Evolutionary conservation across 1,140 invertebrate genomes (phyloP).

Genomic region (Caenorhabditis brenneri): DNA sequence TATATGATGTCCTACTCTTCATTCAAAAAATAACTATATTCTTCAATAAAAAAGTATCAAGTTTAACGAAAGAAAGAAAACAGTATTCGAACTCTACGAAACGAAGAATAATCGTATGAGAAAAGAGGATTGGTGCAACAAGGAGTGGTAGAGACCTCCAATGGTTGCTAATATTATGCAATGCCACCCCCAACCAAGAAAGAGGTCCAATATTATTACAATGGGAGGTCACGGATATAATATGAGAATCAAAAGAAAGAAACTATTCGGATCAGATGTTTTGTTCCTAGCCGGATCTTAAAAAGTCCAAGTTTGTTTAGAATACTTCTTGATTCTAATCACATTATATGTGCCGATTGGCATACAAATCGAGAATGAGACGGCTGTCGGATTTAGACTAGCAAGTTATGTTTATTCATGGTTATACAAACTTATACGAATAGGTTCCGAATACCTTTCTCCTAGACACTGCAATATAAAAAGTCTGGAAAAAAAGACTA

Average conservation of each 20-base stretch:
- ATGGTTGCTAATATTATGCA: conserved; percentile 15
- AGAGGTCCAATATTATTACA: background rate
- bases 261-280: background rate
- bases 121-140: background rate
- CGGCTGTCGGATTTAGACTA: conserved; percentile 22
- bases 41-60: too few species aligned
- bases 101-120: too few species aligned
- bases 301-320: background rate
- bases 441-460: background rate
- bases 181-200: background rate
- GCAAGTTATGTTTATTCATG: conserved; percentile 33
- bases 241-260: background rate
- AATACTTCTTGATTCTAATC: conserved; percentile 6
- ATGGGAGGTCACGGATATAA: background rate
- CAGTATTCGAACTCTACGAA: too few species aligned
- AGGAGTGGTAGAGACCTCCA: background rate
- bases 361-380: conserved; percentile 32
- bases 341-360: conserved; percentile 31
- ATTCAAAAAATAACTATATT: too few species aligned
- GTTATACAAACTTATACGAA: background rate
- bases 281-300: background rate
- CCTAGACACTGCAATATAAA: background rate
- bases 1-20: too few species aligned
- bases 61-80: too few species aligned
- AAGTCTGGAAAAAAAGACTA: background rate